Evolutionary conservation across 2,888 invertebrate genomes (phyloP).

Genomic region (Girardia tigrina): DNA sequence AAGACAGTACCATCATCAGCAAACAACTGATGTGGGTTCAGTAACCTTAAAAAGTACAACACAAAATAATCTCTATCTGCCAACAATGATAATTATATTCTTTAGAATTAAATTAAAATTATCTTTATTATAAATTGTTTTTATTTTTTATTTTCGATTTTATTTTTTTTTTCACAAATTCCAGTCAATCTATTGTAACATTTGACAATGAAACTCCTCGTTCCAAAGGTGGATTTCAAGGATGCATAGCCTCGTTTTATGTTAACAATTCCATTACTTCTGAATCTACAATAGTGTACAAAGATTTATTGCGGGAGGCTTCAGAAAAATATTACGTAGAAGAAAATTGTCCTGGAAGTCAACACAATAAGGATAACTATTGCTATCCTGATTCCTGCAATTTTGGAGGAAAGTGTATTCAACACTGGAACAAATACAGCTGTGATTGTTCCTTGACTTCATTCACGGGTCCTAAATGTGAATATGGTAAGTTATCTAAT

Average conservation of each 20-base stretch:
- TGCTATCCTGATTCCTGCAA: constrained; percentile 55
- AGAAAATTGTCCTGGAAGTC: background rate
- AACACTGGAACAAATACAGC: constrained; percentile 79
- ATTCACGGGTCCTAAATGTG: constrained; percentile 72
- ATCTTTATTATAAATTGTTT: too few relatives aligned
- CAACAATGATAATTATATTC: too few relatives aligned
- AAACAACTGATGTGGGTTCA: too few relatives aligned
- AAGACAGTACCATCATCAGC: too few relatives aligned
- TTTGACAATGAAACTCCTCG: background rate
- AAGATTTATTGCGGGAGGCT: background rate
- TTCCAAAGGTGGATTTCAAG: constrained; percentile 26
- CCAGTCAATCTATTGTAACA: background rate
- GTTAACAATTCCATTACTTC: constrained; percentile 9
- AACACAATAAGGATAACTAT: background rate
- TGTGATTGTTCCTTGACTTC: constrained; percentile 86
- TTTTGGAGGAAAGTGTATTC: constrained; percentile 78
- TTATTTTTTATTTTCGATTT: too few relatives aligned
- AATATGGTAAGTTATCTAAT: background rate
- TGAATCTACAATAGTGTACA: background rate
- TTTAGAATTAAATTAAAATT: too few relatives aligned
- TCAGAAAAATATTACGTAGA: background rate
- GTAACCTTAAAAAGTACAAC: too few relatives aligned
- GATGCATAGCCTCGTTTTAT: constrained; percentile 32
- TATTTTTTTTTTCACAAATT: too few relatives aligned
- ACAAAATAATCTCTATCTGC: too few relatives aligned